Evolutionary conservation across 2,797 vertebrate species (phyloP), one percentile per base, ranked within the genome.

Genomic region (Pseudomugil tenellus): DNA sequence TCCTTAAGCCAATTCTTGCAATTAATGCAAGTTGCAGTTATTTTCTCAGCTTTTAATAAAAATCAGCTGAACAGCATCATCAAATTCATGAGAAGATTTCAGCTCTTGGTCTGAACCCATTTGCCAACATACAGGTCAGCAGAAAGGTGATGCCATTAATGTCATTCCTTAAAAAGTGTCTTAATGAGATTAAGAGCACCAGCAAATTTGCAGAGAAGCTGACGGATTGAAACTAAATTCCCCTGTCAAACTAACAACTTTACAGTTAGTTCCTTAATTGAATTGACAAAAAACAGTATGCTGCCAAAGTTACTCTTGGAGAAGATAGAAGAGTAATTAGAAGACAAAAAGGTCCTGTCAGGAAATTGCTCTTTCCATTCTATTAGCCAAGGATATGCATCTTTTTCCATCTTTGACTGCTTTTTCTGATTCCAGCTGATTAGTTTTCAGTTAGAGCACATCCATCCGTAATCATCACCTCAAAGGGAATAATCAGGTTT

Each of bases 91-190:
- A 60, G 52, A 63, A 19, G 46, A 51, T 56, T 32, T 54, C 28
- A 63, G 31, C 51, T 37, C 12, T 11, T 35, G 34, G 3, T 35
- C 11, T 35, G 28, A 65, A 34, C 51, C 67, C 1, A 8, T 32
- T 76, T 70, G 65, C 58, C 57, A 61, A 76, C 34, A 61, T 32
- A 39, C 53, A 48, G 72, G 70, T 72, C 60, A 9, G 63, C 32
- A 39, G 83, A 72, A 84, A 86, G 81, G 79, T 80, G 76, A 51
- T 46, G 70, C 21, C 72, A 77, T 76, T 69, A 81, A 81, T 26
- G 68, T 69, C 66, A 48, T 58, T 49, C 57, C 69, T 65, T 57
- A 76, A 69, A 48, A 55, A 77, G 54, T 63, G 66, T 60, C 66
- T 63, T 80, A 89, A 89, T 70, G 76, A 84, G 60, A 74, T 64